Evolutionary conservation across 2,797 vertebrate species (phyloP).

Genomic region (Choloepus didactylus): DNA sequence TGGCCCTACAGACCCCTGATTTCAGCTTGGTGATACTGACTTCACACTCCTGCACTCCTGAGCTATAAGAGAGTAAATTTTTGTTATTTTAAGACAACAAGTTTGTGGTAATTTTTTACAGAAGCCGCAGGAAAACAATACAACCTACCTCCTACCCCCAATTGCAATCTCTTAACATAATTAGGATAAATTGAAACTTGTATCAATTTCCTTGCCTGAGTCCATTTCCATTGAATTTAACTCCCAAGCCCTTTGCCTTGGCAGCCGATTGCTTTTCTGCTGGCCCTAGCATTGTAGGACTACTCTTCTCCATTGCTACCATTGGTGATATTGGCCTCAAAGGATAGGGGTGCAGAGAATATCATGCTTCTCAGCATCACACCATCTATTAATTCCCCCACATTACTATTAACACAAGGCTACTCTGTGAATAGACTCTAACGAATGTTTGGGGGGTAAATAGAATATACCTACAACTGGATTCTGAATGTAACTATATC

Average conservation of each 20-base stretch:
- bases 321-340: not conserved
- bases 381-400: not conserved
- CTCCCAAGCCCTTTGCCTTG: not conserved
- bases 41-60: not conserved
- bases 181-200: too few species aligned
- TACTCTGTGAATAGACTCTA: not conserved
- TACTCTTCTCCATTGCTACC: not conserved
- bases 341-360: not conserved
- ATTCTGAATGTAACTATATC: not conserved
- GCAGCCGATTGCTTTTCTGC: not conserved
- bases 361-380: not conserved
- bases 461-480: not conserved
- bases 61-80: too few species aligned
- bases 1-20: too few species aligned
- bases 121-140: too few species aligned
- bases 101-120: too few species aligned
- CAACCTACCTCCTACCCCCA: too few species aligned
- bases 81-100: too few species aligned
- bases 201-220: constrained; percentile 23
- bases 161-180: too few species aligned
- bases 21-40: not conserved
- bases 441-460: not conserved
- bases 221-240: not conserved
- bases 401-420: not conserved
- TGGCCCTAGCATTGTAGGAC: not conserved